Percentiles rank a stretch among this genome's conserved stretches.
phyloP scores from a whole-genome alignment of 1,140 invertebrate species.

The Oreohelix idahoensis region DNA sequence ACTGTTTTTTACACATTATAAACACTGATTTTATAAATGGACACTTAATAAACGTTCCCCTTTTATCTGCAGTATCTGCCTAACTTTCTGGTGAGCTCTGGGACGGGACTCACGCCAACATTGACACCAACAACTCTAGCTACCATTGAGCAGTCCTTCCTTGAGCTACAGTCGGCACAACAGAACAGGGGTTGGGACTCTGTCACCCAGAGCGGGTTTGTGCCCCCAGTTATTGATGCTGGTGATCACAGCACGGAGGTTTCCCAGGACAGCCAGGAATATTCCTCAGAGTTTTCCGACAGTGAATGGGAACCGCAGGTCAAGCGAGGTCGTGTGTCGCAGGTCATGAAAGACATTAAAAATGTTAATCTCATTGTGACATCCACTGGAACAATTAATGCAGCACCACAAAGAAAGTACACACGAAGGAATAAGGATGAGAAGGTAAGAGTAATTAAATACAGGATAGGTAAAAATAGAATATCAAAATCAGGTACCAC shows the following conservation, averaged over 20 bases:
- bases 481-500: too few species aligned
- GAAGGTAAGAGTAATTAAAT: constrained; percentile 47
- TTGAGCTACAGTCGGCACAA: constrained; percentile 78
- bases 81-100: constrained; percentile 78
- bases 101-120: constrained; percentile 88
- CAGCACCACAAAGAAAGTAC: constrained; percentile 52
- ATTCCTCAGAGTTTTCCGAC: constrained; percentile 50
- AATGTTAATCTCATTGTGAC: constrained; percentile 35
- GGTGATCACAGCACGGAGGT: constrained; percentile 53
- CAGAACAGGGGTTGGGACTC: constrained; percentile 74
- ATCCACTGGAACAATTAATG: constrained; percentile 35
- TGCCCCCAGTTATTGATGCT: constrained; percentile 83
- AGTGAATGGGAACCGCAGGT: constrained; percentile 52
- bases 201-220: constrained; percentile 90
- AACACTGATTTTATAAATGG: too few species aligned
- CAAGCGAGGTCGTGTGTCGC: constrained; percentile 45
- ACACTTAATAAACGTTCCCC: too few species aligned
- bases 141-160: constrained; percentile 87
- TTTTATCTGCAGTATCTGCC: constrained; percentile 54
- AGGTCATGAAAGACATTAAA: constrained; percentile 10
- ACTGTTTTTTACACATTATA: too few species aligned
- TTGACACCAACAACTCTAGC: constrained; percentile 93
- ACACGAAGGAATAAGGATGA: constrained; percentile 54
- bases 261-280: constrained; percentile 55
- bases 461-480: neutral